Percentiles rank a stretch among this genome's conserved stretches.
These are phyloP conservation scores for Lathamus discolor DNA, from an alignment of 2,113 vertebrate genomes.

Conservation along the genomic window DNA sequence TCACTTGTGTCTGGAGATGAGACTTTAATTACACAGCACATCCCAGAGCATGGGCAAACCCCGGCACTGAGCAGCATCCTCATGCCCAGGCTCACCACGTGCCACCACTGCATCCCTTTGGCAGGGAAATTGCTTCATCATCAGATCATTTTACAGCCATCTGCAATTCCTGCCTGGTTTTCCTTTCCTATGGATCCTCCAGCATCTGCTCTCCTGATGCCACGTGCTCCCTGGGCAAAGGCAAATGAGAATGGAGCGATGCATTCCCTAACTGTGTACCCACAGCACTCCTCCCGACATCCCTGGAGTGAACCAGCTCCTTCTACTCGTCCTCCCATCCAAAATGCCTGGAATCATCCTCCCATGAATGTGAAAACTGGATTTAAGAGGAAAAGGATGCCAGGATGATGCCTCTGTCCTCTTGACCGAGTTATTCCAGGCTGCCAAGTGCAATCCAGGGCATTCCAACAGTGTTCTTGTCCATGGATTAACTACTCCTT, in stretches of 20 bases:
- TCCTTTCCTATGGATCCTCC: not conserved
- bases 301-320: not conserved
- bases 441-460: not conserved
- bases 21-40: not conserved
- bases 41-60: rapidly evolving
- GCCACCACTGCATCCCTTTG: rapidly evolving
- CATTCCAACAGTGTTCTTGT: not conserved
- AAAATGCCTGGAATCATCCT: not conserved
- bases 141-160: not conserved
- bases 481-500: not conserved
- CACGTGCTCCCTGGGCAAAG: not conserved
- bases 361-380: rapidly evolving
- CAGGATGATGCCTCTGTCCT: not conserved
- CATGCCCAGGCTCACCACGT: rapidly evolving
- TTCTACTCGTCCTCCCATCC: not conserved
- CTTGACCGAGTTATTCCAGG: not conserved
- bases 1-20: not conserved
- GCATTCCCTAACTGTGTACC: rapidly evolving
- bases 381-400: not conserved
- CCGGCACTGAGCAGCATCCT: not conserved
- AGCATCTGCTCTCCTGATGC: not conserved
- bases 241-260: not conserved
- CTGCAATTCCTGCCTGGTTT: not conserved
- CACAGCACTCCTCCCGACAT: rapidly evolving
- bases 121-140: not conserved